Base-by-base conservation (phyloP, 2,888 invertebrate species). In the Smittia sp. region DNA sequence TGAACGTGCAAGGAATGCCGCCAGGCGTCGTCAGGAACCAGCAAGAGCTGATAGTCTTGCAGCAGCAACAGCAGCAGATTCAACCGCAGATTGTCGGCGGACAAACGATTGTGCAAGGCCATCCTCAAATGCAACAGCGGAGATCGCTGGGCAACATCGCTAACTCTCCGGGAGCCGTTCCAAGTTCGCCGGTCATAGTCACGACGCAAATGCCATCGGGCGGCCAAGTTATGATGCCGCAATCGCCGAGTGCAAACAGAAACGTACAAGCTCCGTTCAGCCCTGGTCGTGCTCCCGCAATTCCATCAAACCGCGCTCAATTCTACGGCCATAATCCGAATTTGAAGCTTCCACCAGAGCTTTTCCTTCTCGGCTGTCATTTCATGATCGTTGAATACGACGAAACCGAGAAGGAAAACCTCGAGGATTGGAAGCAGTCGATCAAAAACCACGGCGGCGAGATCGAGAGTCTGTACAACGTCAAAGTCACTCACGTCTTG, bases 271-370 rank as follows among this genome's bases (percentile, higher is more conserved):
- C 78, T 1, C 81, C 32, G 78, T 84, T 76, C 83, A 88, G 74
- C 80, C 87, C 77, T 85, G 88, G 75, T 80, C 84, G 78, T 72
- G 77, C 83, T 24, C 84, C 84, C 38, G 80, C 82, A 76, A 87
- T 89, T 1, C 52, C 25, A 25, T 18, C 54, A 7, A 72, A 72
- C 62, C 86, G 90, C 13, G 88, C 90, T 13, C 92, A 93, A 78
- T 95, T 93, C 82, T 94, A 93, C 81, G 95, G 96, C 0, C 96
- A 97, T 84, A 96, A 96, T 83, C 94, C 94, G 11, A 92, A 92
- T 80, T 84, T 95, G 65, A 94, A 93, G 84, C 84, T 93, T 76
- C 96, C 97, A 9, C 88, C 91, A 0, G 94, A 96, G 78, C 84
- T 95, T 73, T 97, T 95, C 82, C 83, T 98, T 63, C 84, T 96